A percentile compares a stretch with the other conserved stretches of the same genome.
Conservation (phyloP, 2,888 invertebrate species). For the Xestia xanthographa region DNA sequence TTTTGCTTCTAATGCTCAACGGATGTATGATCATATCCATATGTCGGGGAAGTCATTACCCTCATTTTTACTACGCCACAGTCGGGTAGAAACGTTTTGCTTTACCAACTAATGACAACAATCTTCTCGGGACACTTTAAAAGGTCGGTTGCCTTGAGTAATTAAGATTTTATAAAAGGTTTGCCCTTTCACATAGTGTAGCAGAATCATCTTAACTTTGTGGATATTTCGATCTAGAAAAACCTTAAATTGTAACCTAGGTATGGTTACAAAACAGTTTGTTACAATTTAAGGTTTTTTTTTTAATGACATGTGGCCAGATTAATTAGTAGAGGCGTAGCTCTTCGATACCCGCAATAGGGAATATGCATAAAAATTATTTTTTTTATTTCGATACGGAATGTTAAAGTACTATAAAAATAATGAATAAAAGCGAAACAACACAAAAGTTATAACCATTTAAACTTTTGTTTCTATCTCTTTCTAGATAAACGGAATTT, state of each 20-base stretch:
- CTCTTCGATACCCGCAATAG: too few species aligned
- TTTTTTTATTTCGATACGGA: too few species aligned
- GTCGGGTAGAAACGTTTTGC: constrained; percentile 38
- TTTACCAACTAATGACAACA: constrained; percentile 37
- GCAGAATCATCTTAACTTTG: neutral
- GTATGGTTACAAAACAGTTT: constrained; percentile 1
- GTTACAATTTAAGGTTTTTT: neutral
- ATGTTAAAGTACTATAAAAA: too few species aligned
- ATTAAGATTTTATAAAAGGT: constrained; percentile 49
- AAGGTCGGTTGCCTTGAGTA: constrained; percentile 33
- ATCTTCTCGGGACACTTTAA: constrained; percentile 37
- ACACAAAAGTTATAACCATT: too few species aligned
- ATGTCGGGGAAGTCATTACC: constrained; percentile 49
- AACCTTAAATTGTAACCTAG: too few species aligned
- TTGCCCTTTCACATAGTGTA: constrained; percentile 40
- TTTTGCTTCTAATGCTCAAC: constrained; percentile 52
- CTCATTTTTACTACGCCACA: constrained; percentile 48
- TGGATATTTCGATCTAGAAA: constrained; percentile 9
- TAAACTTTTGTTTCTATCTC: too few species aligned
- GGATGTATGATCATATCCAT: constrained; percentile 53
- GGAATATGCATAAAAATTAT: too few species aligned
- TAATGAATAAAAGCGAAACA: too few species aligned
- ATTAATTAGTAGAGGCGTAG: neutral
- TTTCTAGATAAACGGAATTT: too few species aligned
- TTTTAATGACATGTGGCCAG: neutral